A percentile compares a stretch with the other conserved stretches of the same genome.
These are phyloP conservation scores for Thamnaconus septentrionalis DNA, from an alignment of 2,113 vertebrate genomes.

Conservation along the genomic window DNA sequence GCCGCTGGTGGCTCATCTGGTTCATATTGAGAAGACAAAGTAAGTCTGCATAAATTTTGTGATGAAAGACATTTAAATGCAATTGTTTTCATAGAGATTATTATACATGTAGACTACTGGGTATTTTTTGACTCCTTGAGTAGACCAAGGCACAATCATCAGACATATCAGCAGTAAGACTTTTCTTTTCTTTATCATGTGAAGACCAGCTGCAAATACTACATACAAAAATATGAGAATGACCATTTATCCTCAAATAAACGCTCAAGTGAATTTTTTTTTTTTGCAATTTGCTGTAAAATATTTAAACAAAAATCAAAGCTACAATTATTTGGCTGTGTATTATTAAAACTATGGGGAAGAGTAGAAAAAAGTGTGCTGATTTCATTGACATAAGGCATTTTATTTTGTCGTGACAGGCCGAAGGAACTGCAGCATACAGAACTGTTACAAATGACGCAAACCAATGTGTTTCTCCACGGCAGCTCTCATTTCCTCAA, in stretches of 20 bases:
- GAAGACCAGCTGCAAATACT: no score
- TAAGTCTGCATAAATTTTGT: constrained; percentile 2
- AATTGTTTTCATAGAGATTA: no score
- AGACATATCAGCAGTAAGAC: constrained; percentile 3
- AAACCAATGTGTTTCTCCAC: constrained; percentile 87
- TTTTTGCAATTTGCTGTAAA: no score
- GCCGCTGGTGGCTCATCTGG: constrained; percentile 3
- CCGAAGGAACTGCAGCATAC: not conserved
- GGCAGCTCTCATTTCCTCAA: constrained; percentile 92
- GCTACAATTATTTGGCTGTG: no score
- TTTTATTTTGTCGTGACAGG: no score
- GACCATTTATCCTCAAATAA: no score
- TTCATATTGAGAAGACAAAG: constrained; percentile 15
- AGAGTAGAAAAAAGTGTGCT: no score
- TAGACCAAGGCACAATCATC: not conserved
- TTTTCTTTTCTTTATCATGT: not conserved
- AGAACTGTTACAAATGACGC: constrained; percentile 72
- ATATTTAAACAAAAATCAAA: no score
- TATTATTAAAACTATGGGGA: no score
- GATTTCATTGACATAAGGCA: no score
- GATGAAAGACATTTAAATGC: not conserved
- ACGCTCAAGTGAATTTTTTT: no score
- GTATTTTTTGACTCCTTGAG: not conserved
- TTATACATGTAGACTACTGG: not conserved
- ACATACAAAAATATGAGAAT: no score